Evolutionary conservation across 2,888 invertebrate species (phyloP), one percentile per base, ranked within the genome.

Genomic region (Catocala nupta): DNA sequence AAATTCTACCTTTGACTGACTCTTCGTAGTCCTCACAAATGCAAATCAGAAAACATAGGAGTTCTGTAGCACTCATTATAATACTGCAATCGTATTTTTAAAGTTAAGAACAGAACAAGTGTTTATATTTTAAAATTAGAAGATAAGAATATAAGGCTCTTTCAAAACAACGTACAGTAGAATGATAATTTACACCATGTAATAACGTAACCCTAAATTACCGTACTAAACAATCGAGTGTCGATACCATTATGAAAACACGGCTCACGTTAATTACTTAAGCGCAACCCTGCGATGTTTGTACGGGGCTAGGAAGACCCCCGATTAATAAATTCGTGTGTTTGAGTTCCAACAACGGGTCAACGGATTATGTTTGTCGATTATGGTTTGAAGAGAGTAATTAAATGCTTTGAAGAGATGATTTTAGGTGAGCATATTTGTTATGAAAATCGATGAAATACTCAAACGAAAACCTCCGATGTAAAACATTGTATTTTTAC

Each of bases 191-290:
- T 43, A 8, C 43, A 58, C 42, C 36, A 8, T 39, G 33, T 60
- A 58, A 58, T 60, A 42, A 36, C 34, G 54, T 45, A 51, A 59
- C 68, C 56, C 58, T 61, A 64, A 64, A 75, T 71, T 59, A 69
- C 36, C 53, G 57, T 60, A 60, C 51, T 59, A 87, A 87, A 86
- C 88, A 87, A 77, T 80, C 78, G 74, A 82, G 81, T 82, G 78
- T 72, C 81, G 78, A 80, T 70, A 70, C 78, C 78, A 77, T 88
- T 89, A 88, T 88, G 88, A 89, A 88, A 88, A 88, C 88, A 88
- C 87, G 82, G 81, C 77, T 82, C 83, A 82, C 86, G 88, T 85
- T 90, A 88, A 90, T 90, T 90, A 89, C 90, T 90, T 88, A 88
- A 86, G 84, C 87, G 77, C 73, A 82, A 83, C 84, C 85, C 81